A percentile compares a stretch with the other conserved stretches of the same genome.
Conservation (phyloP, 1,140 invertebrate species). For the Andrena cerasifolii region DNA sequence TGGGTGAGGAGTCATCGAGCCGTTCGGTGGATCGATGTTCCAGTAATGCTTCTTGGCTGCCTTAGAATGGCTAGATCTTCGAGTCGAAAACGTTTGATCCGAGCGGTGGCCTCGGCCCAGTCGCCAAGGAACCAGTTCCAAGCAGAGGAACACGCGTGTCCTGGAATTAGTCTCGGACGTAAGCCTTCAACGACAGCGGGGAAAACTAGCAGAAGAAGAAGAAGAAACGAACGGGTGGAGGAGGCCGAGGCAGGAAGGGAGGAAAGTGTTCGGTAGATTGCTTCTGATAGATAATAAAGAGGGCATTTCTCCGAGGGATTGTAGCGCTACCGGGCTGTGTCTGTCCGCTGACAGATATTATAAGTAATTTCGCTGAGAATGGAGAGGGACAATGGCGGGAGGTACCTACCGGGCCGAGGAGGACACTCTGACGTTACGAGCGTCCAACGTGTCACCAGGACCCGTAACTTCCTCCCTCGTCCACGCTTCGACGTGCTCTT, state of each 20-base stretch:
- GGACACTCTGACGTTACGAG: conserved; percentile 65
- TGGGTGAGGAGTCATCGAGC: no score
- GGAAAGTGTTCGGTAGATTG: conserved; percentile 66
- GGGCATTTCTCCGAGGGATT: conserved; percentile 70
- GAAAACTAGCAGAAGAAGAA: conserved; percentile 2
- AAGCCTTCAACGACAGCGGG: conserved; percentile 29
- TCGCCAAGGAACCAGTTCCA: no score
- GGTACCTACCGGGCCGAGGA: conserved; percentile 26
- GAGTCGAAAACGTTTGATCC: no score
- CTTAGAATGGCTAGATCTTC: not conserved
- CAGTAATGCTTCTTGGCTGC: not conserved
- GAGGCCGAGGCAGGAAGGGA: conserved; percentile 28
- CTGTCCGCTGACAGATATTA: conserved; percentile 69
- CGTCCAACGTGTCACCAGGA: conserved; percentile 64
- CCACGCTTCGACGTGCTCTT: conserved; percentile 40
- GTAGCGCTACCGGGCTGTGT: conserved; percentile 56
- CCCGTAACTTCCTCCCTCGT: conserved; percentile 62
- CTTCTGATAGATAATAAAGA: conserved; percentile 76
- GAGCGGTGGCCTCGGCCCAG: no score
- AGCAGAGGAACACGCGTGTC: conserved; percentile 4
- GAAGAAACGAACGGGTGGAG: conserved; percentile 17
- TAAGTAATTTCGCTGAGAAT: conserved; percentile 69
- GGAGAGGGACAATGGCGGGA: conserved; percentile 35
- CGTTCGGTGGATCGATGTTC: not conserved
- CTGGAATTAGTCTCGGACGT: conserved; percentile 35